Conservation (phyloP, 2,797 vertebrate species). For the Melanotaenia trifasciata region DNA sequence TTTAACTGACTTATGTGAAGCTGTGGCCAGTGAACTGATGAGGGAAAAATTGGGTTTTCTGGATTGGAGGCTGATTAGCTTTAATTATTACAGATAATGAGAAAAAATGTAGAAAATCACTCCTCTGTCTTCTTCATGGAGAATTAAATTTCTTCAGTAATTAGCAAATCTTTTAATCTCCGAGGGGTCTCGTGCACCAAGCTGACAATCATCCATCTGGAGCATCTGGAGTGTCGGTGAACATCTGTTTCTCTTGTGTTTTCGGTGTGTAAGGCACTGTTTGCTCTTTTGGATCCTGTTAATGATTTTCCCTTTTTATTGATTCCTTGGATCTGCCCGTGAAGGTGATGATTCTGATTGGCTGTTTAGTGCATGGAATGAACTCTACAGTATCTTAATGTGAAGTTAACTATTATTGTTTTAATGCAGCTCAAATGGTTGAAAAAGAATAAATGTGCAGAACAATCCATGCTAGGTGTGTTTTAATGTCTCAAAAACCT, state of each 20-base stretch:
- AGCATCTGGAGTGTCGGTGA: not conserved
- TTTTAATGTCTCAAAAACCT: not conserved
- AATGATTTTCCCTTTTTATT: too few species aligned
- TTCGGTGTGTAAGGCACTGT: too few species aligned
- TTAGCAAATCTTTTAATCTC: not conserved
- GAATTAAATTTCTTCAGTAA: too few species aligned
- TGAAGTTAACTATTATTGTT: not conserved
- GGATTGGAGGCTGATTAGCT: too few species aligned
- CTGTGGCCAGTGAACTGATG: too few species aligned
- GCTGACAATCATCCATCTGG: not conserved
- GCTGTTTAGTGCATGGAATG: not conserved
- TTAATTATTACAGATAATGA: too few species aligned
- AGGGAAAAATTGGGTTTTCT: too few species aligned
- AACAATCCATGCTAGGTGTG: not conserved
- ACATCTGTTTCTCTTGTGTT: not conserved
- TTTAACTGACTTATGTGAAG: not conserved
- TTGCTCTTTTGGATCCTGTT: too few species aligned
- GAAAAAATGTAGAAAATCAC: too few species aligned
- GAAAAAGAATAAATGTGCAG: too few species aligned
- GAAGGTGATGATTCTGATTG: not conserved
- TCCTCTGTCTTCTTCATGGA: too few species aligned
- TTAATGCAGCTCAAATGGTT: too few species aligned
- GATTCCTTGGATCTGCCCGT: not conserved
- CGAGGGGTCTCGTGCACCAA: not conserved
- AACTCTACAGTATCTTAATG: not conserved